phyloP scores from a whole-genome alignment of 2,113 vertebrate species.

The Chaetodon auriga region DNA sequence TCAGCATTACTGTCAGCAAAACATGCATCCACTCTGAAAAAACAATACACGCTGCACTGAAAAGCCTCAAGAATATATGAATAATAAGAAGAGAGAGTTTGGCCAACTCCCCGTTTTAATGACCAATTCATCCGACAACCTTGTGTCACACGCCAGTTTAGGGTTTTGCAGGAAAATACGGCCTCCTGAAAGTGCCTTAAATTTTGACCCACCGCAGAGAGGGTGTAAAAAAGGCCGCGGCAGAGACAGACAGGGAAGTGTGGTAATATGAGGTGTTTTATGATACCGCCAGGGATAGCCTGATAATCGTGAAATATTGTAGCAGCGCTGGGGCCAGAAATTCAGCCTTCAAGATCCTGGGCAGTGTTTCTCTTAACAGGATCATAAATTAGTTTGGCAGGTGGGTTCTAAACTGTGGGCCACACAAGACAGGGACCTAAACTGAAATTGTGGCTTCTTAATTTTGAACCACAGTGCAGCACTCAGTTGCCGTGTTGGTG shows the following conservation, averaged over 20 bases:
- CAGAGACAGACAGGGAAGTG: slow-evolving; percentile 74
- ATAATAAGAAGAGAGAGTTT: slow-evolving; percentile 1
- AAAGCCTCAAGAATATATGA: not conserved
- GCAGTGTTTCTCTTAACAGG: slow-evolving; percentile 79
- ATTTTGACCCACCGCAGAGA: slow-evolving; percentile 70
- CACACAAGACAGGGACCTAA: slow-evolving; percentile 62
- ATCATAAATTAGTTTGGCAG: slow-evolving; percentile 84
- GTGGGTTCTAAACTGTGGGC: slow-evolving; percentile 71
- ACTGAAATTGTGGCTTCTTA: slow-evolving; percentile 43
- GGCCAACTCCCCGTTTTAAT: slow-evolving; percentile 38
- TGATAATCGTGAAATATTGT: slow-evolving; percentile 86
- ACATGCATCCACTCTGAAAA: slow-evolving; percentile 1
- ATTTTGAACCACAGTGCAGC: slow-evolving; percentile 28
- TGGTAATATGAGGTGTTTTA: slow-evolving; percentile 84
- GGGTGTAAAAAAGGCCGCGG: slow-evolving; percentile 54
- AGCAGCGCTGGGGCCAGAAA: slow-evolving; percentile 77
- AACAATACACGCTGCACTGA: not conserved
- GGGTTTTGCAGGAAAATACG: slow-evolving; percentile 44
- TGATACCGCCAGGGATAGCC: slow-evolving; percentile 82
- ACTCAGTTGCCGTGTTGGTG: not conserved
- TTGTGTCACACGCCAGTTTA: slow-evolving; percentile 40
- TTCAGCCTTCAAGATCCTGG: slow-evolving; percentile 79
- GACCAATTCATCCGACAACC: slow-evolving; percentile 37
- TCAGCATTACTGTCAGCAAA: slow-evolving; percentile 34
- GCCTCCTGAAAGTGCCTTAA: slow-evolving; percentile 41